Base-by-base conservation (phyloP, 2,888 invertebrate genomes). In the Pseudolycoriella hygida region DNA sequence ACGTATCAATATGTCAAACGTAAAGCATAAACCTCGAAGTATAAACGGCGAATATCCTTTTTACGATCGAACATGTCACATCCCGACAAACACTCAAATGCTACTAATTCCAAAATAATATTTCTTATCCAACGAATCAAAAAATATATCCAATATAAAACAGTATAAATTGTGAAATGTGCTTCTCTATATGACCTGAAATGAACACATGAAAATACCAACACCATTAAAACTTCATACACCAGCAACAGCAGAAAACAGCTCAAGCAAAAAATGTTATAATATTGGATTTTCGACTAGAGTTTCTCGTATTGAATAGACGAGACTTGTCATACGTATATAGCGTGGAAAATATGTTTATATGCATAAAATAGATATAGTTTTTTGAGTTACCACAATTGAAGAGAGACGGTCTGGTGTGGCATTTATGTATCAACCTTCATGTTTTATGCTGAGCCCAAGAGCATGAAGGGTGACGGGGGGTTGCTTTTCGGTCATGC, bases 81-180 rank as follows among this genome's bases (percentile, higher is more conserved):
- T 55, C 59, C 55, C 58, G 54, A 53, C 56, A 60, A 62, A 58
- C 56, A 55, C 54, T 58, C 59, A 59, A 56, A 62, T 63, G 65
- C 60, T 62, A 65, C 65, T 65, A 65, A 65, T 49, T 47, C 59
- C 58, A 62, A 60, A 61, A 50, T 44, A 42, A 46, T 46, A 46
- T 25, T 46, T 46, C 40, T 42, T 42, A 42, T 38, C 37, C 46
- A 46, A 42, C 46, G 42, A 46, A 46, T 42, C 46, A 46, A 46
- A 14, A 25, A 25, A 25, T 14, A 14, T 14, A 12, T 14, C n/a
- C 34, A 14, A 34, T 14, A 34, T 34, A 34, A 34, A 34, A 34
- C 34, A 34, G 34, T 34, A 34, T 34, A 34, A 34, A 34, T 34
- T 25, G 25, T 25, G 25, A 25, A 25, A 25, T 25, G 25, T 25